A percentile compares a stretch with the other conserved stretches of the same genome.
Evolutionary conservation across 2,113 vertebrate genomes (phyloP).

Genomic region (Beaufortia kweichowensis): DNA sequence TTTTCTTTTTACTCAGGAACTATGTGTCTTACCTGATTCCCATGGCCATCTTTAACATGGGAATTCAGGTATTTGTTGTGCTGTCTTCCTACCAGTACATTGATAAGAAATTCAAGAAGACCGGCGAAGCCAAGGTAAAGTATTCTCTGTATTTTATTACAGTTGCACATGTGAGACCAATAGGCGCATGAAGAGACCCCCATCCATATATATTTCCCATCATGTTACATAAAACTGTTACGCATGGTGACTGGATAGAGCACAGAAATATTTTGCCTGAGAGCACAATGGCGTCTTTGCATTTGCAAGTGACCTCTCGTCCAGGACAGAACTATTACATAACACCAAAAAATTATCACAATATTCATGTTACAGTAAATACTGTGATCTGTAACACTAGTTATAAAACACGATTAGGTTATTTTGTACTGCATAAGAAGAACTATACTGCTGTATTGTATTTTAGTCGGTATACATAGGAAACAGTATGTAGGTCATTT

Average conservation of each 20-base stretch:
- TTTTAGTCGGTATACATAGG: not conserved
- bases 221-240: slow-evolving; percentile 65
- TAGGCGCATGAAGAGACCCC: not conserved
- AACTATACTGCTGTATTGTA: not conserved
- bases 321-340: slow-evolving; percentile 46
- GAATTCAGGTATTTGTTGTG: slow-evolving; percentile 85
- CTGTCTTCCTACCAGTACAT: slow-evolving; percentile 85
- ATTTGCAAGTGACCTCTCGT: slow-evolving; percentile 23
- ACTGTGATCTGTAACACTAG: not conserved
- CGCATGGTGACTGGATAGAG: slow-evolving; percentile 55
- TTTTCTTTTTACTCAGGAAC: slow-evolving; percentile 75
- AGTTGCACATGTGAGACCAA: slow-evolving; percentile 10
- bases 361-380: not conserved
- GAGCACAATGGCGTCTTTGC: slow-evolving; percentile 49
- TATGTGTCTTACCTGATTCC: slow-evolving; percentile 87
- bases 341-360: slow-evolving; percentile 39
- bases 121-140: slow-evolving; percentile 76
- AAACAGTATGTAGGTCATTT: slow-evolving; percentile 15
- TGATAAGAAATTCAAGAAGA: slow-evolving; percentile 88
- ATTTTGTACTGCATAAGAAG: not conserved
- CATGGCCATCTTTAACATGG: slow-evolving; percentile 88
- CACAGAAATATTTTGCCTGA: slow-evolving; percentile 49
- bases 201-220: slow-evolving; percentile 12
- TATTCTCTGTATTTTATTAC: slow-evolving; percentile 8
- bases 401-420: not conserved